These are phyloP conservation scores for Hemicordylus capensis DNA, from an alignment of 2,113 vertebrate species.

Conservation along the genomic window DNA sequence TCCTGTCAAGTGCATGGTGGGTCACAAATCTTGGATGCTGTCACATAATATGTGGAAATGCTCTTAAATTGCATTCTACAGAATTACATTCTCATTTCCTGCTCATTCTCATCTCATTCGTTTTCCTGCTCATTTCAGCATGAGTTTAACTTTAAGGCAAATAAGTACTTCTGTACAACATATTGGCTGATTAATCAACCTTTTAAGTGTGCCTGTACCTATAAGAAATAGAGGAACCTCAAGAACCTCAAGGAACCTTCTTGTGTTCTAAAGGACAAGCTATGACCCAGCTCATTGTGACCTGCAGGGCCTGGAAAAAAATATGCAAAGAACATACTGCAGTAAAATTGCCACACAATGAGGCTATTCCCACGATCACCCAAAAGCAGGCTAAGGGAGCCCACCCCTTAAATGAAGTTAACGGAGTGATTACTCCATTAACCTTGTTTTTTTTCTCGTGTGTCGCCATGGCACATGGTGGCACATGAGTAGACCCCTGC, in stretches of 20 bases:
- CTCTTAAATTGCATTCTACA: conserved; percentile 36
- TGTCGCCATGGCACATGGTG: too few relatives aligned
- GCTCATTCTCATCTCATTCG: too few relatives aligned
- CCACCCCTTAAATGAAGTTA: too few relatives aligned
- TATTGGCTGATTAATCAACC: background rate
- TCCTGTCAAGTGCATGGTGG: background rate
- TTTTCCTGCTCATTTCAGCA: too few relatives aligned
- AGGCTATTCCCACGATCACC: too few relatives aligned
- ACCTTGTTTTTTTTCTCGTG: too few relatives aligned
- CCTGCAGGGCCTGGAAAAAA: background rate
- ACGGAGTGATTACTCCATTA: too few relatives aligned
- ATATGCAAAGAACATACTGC: background rate
- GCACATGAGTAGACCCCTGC: too few relatives aligned
- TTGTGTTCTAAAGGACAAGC: background rate
- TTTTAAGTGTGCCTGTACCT: background rate
- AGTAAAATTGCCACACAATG: background rate
- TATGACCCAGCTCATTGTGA: background rate
- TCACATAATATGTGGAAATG: background rate
- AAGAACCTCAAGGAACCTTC: too few relatives aligned
- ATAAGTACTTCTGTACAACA: conserved; percentile 9
- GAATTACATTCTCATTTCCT: conserved; percentile 38
- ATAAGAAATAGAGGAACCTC: background rate
- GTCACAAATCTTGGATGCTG: background rate
- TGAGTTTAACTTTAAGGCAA: conserved; percentile 46
- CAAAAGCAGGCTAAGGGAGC: too few relatives aligned